Base-by-base conservation (phyloP, 2,888 invertebrate genomes). In the Eristalinus aeneus region DNA sequence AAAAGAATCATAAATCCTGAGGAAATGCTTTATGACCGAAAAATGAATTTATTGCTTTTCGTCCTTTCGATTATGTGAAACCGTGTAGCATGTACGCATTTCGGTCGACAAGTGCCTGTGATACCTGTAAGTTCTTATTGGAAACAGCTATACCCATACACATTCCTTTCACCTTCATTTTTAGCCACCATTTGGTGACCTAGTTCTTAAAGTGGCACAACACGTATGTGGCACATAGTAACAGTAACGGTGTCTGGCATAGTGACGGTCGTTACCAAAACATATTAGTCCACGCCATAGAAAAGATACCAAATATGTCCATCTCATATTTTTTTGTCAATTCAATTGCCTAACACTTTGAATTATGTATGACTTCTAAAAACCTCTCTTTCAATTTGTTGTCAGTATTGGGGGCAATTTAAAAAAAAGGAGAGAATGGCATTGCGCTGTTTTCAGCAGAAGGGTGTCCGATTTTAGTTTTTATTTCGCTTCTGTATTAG, bases 21-120 rank as follows among this genome's bases (percentile, higher is more conserved):
- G 74, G 82, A 74, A 86, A 82, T 86, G 86, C 68, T 86, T 82
- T 82, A 86, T 71, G 31, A 61, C 61, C 77, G 73, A 78, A 74
- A 82, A 86, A 86, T 82, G n/a, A 78, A 86, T 86, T 86, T 86
- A 86, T 86, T 82, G 74, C 82, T 65, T 74, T 86, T 71, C 61
- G 65, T 74, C 74, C 73, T 76, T 86, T 82, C 82, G 77, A 82
- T 82, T 74, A 77, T 65, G 73, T 68, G 34, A 39, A 67, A 64
- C 54, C 68, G 74, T 71, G 61, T 64, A 64, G 16, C 61, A 81
- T 77, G 34, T 68, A 46, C 46, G 8, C 46, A 69, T 81, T 81
- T 65, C 39, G 76, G 76, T 71, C 81, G 54, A 69, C 65, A 60
- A 73, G 77, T 81, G 81, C 68, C 65, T 60, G 36, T 60, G 27